Evolutionary conservation across 2,797 vertebrate species (phyloP).

Genomic region (Propithecus deckenii): DNA sequence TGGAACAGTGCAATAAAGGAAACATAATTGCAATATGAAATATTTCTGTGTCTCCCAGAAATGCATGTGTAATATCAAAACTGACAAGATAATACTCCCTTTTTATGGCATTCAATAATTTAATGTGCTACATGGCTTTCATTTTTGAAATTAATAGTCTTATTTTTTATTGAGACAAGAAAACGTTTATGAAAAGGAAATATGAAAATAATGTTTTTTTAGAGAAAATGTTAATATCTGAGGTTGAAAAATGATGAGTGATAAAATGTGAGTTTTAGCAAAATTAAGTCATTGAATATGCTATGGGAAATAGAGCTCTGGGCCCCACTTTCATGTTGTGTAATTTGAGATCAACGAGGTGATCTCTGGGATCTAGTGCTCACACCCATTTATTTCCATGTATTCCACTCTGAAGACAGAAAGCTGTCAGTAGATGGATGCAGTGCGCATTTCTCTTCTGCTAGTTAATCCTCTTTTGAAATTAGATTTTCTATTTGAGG

Average conservation of each 20-base stretch:
- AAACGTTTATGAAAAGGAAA: background rate
- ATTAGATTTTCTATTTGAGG: background rate
- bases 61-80: background rate
- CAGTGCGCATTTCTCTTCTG: background rate
- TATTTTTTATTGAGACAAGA: background rate
- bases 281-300: background rate
- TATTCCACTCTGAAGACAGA: background rate
- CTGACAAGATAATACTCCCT: background rate
- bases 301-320: background rate
- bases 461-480: background rate
- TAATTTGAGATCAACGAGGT: background rate
- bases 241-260: background rate
- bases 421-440: background rate
- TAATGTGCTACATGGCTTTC: background rate
- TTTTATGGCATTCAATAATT: background rate
- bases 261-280: background rate
- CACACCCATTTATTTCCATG: background rate
- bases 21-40: background rate
- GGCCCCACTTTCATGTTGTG: accelerated
- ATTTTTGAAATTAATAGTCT: background rate
- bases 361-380: background rate
- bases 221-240: background rate
- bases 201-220: background rate
- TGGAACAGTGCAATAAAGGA: constrained; percentile 40
- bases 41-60: background rate